Evolutionary conservation across 2,797 vertebrate genomes (phyloP), one percentile per base, ranked within the genome.

Genomic region (Protonibea diacanthus): DNA sequence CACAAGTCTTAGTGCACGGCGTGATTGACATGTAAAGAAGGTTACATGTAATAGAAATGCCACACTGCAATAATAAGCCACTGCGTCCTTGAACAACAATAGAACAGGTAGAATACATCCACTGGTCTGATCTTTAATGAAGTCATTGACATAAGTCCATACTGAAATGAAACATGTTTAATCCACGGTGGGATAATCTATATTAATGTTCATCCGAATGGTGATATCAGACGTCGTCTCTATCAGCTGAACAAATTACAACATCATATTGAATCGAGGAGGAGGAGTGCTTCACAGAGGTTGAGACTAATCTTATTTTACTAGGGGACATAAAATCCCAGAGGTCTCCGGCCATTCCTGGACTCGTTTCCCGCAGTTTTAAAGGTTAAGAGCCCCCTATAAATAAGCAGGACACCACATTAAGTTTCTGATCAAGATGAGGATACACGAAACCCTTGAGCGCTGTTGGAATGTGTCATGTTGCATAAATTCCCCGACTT

Each of bases 371-470:
- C 71, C 56, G 61, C 86, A 51, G 86, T 76, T 86, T 83, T 82
- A 90, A 90, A 92, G 93, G 89, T 92, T 91, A 91, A 90, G 86
- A 89, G 84, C 78, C 51, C 47, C 44, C 85, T 62, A 90, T 92
- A 93, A 93, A 92, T 88, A 91, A 88, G 83, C 84, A 81, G 83
- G 87, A 86, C 85, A 80, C 68, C 75, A 61, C 86, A 80, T 90
- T 88, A 90, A 67, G 88, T 88, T 92, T 84, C 86, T 79, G 87
- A 91, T 90, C 86, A 83, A 80, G 79, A 91, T 18, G 80, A 83
- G 82, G 83, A 86, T 73, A 69, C 82, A 86, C 4, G 47, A 80
- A 82, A 79, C 89, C 89, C 89, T 62, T 53, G 76, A 88, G 88
- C 69, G 13, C 84, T 33, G 80, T 82, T 61, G 60, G 80, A 88